phyloP scores from a whole-genome alignment of 2,797 vertebrate genomes.

The Eulemur rubriventer region DNA sequence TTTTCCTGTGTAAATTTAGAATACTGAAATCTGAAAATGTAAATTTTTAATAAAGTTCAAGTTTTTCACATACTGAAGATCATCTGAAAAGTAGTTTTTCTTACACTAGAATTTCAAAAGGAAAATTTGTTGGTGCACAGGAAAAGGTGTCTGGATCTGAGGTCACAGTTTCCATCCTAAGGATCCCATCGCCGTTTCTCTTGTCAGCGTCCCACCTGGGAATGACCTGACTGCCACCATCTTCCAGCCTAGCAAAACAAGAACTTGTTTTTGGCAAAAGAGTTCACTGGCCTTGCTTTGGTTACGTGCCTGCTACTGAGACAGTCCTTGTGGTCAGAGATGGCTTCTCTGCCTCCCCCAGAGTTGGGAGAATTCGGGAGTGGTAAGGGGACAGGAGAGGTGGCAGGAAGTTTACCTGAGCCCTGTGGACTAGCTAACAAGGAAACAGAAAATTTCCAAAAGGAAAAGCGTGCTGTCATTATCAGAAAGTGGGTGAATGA shows the following conservation, averaged over 20 bases:
- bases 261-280: neutral
- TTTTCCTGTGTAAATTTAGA: neutral
- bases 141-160: neutral
- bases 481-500: neutral
- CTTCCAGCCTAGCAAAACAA: neutral
- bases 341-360: neutral
- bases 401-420: neutral
- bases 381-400: neutral
- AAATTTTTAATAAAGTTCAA: constrained; percentile 50
- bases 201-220: neutral
- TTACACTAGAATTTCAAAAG: neutral
- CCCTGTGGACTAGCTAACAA: neutral
- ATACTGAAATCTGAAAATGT: neutral
- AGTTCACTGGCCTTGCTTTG: neutral
- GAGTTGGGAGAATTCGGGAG: neutral
- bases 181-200: neutral
- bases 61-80: neutral
- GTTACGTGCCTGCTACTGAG: neutral
- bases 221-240: neutral
- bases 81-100: neutral
- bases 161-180: neutral
- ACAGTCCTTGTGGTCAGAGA: neutral
- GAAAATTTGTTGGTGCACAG: neutral
- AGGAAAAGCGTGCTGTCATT: neutral
- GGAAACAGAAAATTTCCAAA: neutral